A percentile compares a stretch with the other conserved stretches of the same genome.
These are phyloP conservation scores for Acanthurus lineatus DNA, from an alignment of 2,797 vertebrate species.

Conservation along the genomic window DNA sequence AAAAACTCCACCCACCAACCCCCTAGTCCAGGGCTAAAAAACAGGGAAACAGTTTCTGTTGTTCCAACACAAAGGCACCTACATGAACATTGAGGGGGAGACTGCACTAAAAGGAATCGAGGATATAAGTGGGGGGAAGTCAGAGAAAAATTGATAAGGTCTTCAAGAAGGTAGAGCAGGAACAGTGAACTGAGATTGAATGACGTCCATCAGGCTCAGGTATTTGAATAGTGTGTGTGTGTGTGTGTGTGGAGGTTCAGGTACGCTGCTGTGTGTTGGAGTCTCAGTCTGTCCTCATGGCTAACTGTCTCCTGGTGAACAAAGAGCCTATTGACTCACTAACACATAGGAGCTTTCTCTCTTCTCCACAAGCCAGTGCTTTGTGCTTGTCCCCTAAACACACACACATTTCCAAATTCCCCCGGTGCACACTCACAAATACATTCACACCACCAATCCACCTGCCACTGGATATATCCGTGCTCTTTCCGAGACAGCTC, in stretches of 20 bases:
- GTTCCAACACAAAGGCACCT: conserved; percentile 71
- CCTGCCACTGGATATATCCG: conserved; percentile 38
- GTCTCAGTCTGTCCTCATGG: conserved; percentile 83
- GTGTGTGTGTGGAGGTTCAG: conserved; percentile 78
- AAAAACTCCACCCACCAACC: conserved; percentile 35
- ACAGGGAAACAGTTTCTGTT: conserved; percentile 68
- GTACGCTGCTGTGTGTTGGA: conserved; percentile 84
- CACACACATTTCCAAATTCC: conserved; percentile 28
- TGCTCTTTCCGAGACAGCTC: neutral
- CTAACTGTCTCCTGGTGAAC: conserved; percentile 89
- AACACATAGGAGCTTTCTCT: conserved; percentile 83
- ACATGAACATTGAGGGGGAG: conserved; percentile 3
- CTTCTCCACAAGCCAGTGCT: conserved; percentile 82
- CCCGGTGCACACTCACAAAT: conserved; percentile 22
- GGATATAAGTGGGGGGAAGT: neutral
- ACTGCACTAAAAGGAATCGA: neutral
- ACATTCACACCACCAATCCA: conserved; percentile 32
- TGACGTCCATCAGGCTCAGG: conserved; percentile 36
- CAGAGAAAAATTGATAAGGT: conserved; percentile 19
- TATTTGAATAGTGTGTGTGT: conserved; percentile 35
- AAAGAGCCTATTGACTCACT: conserved; percentile 93
- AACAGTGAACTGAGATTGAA: conserved; percentile 31
- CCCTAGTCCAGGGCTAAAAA: conserved; percentile 13
- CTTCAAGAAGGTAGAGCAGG: conserved; percentile 24
- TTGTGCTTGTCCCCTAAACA: conserved; percentile 69